Base-by-base conservation (phyloP, 2,888 invertebrate species). In the Calliopum simillimum region DNA sequence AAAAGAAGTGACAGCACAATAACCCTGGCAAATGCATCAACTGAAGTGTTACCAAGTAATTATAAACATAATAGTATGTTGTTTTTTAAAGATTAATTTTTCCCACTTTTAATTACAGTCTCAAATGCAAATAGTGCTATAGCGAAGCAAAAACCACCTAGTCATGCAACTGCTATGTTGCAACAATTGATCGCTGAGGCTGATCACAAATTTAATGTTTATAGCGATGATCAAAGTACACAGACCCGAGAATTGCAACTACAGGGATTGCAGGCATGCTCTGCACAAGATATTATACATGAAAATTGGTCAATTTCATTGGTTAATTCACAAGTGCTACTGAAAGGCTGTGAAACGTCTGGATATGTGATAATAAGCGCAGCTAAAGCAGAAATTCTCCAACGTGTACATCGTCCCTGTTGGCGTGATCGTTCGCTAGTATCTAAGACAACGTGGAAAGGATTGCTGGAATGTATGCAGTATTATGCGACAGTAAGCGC, bases 401-500 rank as follows among this genome's bases (percentile, higher is more conserved):
- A 98, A 85, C 90, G 95, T 68, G 89, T 93, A 51, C 96, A 97
- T 85, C 90, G 93, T 68, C 96, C 98, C 0, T 93, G 95, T 0
- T 97, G 96, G 96, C 91, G 92, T 69, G 93, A 94, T 79, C 88
- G 94, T 64, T 94, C 94, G 12, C 88, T 96, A 3, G 93, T 97
- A n/a, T 92, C 94, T 43, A 99, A 99, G 87, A 94, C 94, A 0
- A 97, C 98, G 0, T 99, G 99, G 98, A 92, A 94, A 74, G 98
- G 98, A 21, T 92, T 94, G 66, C 88, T 99, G 13, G 95, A 96
- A 82, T 97, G 98, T 86, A 97, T 99, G 97, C 99, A 99, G 90
- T 99, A 99, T 88, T 99, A 99, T 88, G 99, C 99, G 13, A 99
- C 99, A 11, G 97, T 99, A 61, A 94, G 94, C 83, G 95, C 94